A percentile compares a stretch with the other conserved stretches of the same genome.
These are phyloP conservation scores for Gastrophysa polygoni DNA, from an alignment of 2,888 invertebrate species.

Conservation along the genomic window DNA sequence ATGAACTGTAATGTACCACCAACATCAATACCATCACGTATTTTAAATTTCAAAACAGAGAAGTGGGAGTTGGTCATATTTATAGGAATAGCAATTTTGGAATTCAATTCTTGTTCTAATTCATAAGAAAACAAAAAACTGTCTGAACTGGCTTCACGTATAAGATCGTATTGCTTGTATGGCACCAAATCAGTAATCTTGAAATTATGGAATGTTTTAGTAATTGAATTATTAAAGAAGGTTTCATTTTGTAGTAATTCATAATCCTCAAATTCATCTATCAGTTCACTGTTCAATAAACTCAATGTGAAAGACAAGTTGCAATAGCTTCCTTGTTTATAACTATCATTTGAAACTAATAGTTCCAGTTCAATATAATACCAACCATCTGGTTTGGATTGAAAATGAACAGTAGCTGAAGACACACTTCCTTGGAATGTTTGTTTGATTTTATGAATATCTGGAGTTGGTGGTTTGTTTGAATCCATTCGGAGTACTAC, in stretches of 20 bases:
- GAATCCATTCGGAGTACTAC: slow-evolving; percentile 56
- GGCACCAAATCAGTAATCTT: slow-evolving; percentile 38
- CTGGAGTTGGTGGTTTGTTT: slow-evolving; percentile 55
- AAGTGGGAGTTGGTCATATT: slow-evolving; percentile 71
- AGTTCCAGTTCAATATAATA: slow-evolving; percentile 63
- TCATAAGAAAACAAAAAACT: slow-evolving; percentile 81
- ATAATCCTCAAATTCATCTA: slow-evolving; percentile 18
- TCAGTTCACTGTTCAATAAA: slow-evolving; percentile 25
- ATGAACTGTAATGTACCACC: slow-evolving; percentile 81
- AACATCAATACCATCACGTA: slow-evolving; percentile 74
- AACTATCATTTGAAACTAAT: slow-evolving; percentile 10
- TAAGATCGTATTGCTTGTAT: slow-evolving; percentile 52
- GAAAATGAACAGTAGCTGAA: slow-evolving; percentile 54
- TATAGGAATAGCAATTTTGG: slow-evolving; percentile 68
- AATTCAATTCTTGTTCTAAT: slow-evolving; percentile 63
- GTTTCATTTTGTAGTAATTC: slow-evolving; percentile 26
- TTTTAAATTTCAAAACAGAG: slow-evolving; percentile 70
- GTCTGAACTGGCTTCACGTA: slow-evolving; percentile 70
- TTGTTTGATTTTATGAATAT: slow-evolving; percentile 57
- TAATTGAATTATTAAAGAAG: slow-evolving; percentile 29
- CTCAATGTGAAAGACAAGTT: slow-evolving; percentile 23
- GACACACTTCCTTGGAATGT: slow-evolving; percentile 26
- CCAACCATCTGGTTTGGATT: slow-evolving; percentile 65
- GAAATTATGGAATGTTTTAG: slow-evolving; percentile 31
- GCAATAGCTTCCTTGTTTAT: slow-evolving; percentile 10